Evolutionary conservation across 2,797 vertebrate genomes (phyloP), one percentile per base, ranked within the genome.

Genomic region (Pangasius macronema): DNA sequence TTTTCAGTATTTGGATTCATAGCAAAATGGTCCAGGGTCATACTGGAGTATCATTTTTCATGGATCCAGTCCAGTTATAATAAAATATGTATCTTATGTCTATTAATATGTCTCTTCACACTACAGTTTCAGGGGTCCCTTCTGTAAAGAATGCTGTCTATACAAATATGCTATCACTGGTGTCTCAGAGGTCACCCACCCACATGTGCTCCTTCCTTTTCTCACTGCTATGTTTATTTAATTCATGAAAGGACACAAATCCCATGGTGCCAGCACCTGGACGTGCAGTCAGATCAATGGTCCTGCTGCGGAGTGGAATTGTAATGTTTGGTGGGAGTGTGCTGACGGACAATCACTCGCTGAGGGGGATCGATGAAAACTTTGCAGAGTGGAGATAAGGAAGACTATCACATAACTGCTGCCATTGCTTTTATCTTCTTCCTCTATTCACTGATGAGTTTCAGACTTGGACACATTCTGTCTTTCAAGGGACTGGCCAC

Each of bases 371-470:
- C 87, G 73, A 87, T 75, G 87, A 86, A 87, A 79, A 86, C 16
- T 42, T 92, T 91, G 85, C 86, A 84, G 84, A 16, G 20, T 22
- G 79, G 84, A 91, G 87, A 91, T 90, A 92, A 93, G 90, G 86
- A 76, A 89, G 55, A 83, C 22, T 87, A 90, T 87, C 90, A 91
- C 80, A 83, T 30, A 92, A 57, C 18, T 24, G 22, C 3, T 39
- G 61, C 85, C 57, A 89, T 90, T 53, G 18, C 67, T 93, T 92
- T 93, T 86, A 91, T 92, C 77, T 89, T 68, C 46, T 53, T 86
- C 76, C 89, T 75, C 88, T 83, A 90, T 92, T 90, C 89, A 87
- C 81, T 72, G 63, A 87, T 86, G 85, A 90, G 61, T 70, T 90
- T 91, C 88, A 91, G 85, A 30, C 89, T 30, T 84, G 7, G 5